Percentiles rank a stretch among this genome's conserved stretches.
Evolutionary conservation across 2,113 vertebrate genomes (phyloP).

Genomic region (Cinclus cinclus): DNA sequence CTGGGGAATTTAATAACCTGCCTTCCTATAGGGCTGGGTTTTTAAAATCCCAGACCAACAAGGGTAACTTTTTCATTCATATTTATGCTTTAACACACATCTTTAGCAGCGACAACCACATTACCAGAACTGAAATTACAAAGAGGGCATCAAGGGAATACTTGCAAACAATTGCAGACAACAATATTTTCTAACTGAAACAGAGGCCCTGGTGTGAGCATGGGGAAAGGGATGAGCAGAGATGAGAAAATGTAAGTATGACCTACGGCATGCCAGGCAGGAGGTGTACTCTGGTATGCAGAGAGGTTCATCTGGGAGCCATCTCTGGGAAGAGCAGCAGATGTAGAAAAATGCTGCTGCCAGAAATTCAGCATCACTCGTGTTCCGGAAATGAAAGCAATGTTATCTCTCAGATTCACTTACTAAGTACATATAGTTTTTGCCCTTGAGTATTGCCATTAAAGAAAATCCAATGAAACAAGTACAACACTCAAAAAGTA

Average conservation of each 20-base stretch:
- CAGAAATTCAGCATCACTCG: not conserved
- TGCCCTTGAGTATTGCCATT: not conserved
- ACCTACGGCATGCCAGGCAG: not conserved
- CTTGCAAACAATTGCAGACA: not conserved
- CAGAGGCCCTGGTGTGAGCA: not conserved
- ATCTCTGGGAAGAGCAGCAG: not conserved
- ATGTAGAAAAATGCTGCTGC: not conserved
- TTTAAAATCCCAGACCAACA: not conserved
- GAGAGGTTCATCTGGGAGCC: not conserved
- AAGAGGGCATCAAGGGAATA: not conserved
- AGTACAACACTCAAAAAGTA: not conserved
- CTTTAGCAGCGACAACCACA: not conserved
- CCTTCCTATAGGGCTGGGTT: not conserved
- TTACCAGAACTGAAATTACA: not conserved
- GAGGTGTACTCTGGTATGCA: not conserved
- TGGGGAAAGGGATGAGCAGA: not conserved
- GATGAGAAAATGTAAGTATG: not conserved
- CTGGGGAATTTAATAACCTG: not conserved
- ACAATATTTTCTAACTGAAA: not conserved
- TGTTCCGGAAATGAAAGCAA: not conserved
- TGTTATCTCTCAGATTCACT: not conserved
- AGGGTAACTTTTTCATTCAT: not conserved
- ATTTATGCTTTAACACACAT: not conserved
- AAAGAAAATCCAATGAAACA: not conserved
- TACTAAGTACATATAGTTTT: not conserved